These are phyloP conservation scores for Pyrochroa serraticornis DNA, from an alignment of 2,888 invertebrate genomes.

Conservation along the genomic window DNA sequence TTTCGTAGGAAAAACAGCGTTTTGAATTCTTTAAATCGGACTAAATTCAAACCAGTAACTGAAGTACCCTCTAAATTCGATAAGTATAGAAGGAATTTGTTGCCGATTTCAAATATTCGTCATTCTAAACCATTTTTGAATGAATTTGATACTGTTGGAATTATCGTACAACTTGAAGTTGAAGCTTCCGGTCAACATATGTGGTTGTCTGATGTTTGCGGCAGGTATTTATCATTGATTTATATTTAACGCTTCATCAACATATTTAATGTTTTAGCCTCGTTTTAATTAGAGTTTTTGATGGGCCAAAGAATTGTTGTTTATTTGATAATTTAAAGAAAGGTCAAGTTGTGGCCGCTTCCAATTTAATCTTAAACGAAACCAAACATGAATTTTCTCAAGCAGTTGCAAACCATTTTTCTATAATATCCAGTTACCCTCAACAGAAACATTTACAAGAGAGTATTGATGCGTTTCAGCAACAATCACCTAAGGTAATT, in stretches of 20 bases:
- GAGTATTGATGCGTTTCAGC: slow-evolving; percentile 59
- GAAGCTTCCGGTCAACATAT: slow-evolving; percentile 63
- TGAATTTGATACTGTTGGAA: slow-evolving; percentile 77
- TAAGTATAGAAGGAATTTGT: slow-evolving; percentile 44
- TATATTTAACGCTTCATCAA: slow-evolving; percentile 63
- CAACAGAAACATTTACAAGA: slow-evolving; percentile 60
- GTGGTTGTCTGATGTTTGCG: slow-evolving; percentile 64
- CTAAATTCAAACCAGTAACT: slow-evolving; percentile 40
- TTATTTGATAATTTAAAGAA: slow-evolving; percentile 63
- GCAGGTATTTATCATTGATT: slow-evolving; percentile 59
- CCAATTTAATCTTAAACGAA: slow-evolving; percentile 68
- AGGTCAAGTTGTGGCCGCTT: slow-evolving; percentile 64
- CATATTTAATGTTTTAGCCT: slow-evolving; percentile 51
- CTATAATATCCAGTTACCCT: slow-evolving; percentile 67
- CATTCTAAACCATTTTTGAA: slow-evolving; percentile 61
- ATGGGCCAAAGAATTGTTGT: slow-evolving; percentile 57
- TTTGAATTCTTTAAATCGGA: slow-evolving; percentile 41
- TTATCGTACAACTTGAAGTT: slow-evolving; percentile 66
- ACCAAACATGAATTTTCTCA: slow-evolving; percentile 62
- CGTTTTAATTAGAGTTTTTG: slow-evolving; percentile 57
- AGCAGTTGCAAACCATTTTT: slow-evolving; percentile 67
- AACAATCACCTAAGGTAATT: slow-evolving; percentile 44
- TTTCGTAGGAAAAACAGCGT: slow-evolving; percentile 43
- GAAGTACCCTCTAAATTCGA: slow-evolving; percentile 25
- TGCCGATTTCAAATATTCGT: slow-evolving; percentile 59